A percentile compares a stretch with the other conserved stretches of the same genome.
Conservation (phyloP, 2,113 vertebrate genomes). For the Castor canadensis region DNA sequence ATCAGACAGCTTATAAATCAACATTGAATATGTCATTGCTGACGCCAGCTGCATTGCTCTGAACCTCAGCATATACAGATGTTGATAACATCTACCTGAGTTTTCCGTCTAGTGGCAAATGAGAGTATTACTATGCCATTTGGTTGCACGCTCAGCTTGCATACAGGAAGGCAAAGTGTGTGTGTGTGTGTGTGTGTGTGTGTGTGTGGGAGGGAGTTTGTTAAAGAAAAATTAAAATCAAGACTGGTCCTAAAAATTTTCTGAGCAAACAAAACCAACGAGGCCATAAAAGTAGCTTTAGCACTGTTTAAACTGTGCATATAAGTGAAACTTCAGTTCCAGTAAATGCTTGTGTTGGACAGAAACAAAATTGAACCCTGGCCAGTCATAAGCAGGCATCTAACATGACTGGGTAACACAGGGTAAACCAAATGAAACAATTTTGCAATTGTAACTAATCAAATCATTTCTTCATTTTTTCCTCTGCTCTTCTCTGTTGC, state of each 20-base stretch:
- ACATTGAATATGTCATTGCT: not conserved
- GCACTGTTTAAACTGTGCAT: not conserved
- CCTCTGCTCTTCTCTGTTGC: no score
- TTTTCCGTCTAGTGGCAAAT: not conserved
- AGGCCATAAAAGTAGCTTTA: not conserved
- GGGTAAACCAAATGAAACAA: not conserved
- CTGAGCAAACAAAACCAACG: not conserved
- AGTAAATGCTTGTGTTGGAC: not conserved
- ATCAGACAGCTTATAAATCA: not conserved
- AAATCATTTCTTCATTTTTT: not conserved
- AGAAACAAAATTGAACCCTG: not conserved
- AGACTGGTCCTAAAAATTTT: not conserved
- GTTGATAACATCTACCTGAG: not conserved
- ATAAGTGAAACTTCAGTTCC: not conserved
- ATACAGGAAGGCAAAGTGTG: no score
- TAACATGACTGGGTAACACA: not conserved
- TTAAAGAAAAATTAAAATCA: not conserved
- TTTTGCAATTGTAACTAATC: not conserved
- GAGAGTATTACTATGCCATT: not conserved
- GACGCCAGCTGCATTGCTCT: not conserved
- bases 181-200: no score
- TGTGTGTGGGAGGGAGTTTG: no score
- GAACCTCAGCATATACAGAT: not conserved
- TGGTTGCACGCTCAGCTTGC: no score
- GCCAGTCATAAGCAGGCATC: not conserved